Base-by-base conservation (phyloP, 2,888 invertebrate species). In the Rhamphomyia laevipes region DNA sequence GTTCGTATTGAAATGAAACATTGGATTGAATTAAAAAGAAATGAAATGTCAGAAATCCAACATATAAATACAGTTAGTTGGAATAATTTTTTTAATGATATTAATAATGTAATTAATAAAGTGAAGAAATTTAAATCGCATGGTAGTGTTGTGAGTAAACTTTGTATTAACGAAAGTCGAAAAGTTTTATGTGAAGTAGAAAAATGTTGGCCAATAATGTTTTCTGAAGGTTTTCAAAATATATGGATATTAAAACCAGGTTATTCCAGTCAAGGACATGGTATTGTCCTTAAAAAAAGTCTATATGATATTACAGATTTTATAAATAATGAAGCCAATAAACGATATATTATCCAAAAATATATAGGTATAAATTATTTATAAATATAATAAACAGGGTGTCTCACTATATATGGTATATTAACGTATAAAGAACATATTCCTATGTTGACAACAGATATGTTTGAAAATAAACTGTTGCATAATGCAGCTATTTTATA, bases 161-260 rank as follows among this genome's bases (percentile, higher is more conserved):
- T 21, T 21, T 21, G 21, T 21, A 21, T 21, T 4, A 16, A 37
- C 4, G 37, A 37, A 9, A 15, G 37, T n/a, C 76, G 75, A 59
- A 33, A 33, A 13, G 12, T 11, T 13, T 13, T 33, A 21, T 11
- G 11, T 16, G 17, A 5, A 17, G 40, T n/a, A 76, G 75, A 59
- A 74, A 72, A 59, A 66, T 81, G 51, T 61, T 76, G 77, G 60
- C 79, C 81, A 0, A 77, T 77, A 61, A 61, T 83, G 46, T 73
- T 75, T 51, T 76, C 78, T 59, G 88, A 88, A 68, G 89, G 89
- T 1, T 75, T 75, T 54, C 76, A 80, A 63, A 87, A 89, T 66
- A 79, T 88, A 57, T 90, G 89, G 89, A 87, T 90, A 53, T 75
- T 90, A 48, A 90, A 90, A 64, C 88, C 89, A 3, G 33, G 33